phyloP scores from a whole-genome alignment of 1,140 invertebrate genomes.

The Cyrtorhinus lividipennis region DNA sequence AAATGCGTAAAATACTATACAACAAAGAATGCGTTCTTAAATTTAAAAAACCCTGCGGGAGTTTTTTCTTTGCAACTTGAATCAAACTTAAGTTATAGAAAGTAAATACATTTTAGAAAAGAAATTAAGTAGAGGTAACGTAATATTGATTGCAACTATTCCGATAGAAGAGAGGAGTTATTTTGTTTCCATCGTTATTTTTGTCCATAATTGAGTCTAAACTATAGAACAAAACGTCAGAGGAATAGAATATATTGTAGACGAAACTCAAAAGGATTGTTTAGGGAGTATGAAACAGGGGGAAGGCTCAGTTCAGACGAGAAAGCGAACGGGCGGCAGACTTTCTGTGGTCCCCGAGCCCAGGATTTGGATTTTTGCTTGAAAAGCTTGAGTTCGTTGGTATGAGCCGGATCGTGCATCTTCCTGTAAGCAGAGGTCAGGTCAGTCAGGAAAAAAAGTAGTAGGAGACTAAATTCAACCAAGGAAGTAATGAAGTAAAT shows the following conservation, averaged over 20 bases:
- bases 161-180: not conserved
- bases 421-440: slow-evolving; percentile 34
- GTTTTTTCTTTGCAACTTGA: not conserved
- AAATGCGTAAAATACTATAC: not conserved
- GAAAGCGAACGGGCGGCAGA: slow-evolving; percentile 7
- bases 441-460: too few relatives aligned
- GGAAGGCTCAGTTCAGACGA: slow-evolving; percentile 7
- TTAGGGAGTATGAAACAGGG: not conserved
- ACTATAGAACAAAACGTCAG: not conserved
- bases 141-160: not conserved
- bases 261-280: not conserved
- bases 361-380: slow-evolving; percentile 53
- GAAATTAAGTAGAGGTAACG: not conserved
- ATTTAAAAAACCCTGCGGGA: not conserved
- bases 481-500: too few relatives aligned
- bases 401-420: slow-evolving; percentile 63
- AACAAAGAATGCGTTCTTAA: not conserved
- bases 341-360: slow-evolving; percentile 19
- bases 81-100: not conserved
- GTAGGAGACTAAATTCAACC: too few relatives aligned
- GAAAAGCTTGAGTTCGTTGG: slow-evolving; percentile 54
- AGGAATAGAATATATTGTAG: not conserved
- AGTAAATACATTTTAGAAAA: not conserved
- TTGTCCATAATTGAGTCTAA: not conserved
- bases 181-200: not conserved